These are phyloP conservation scores for Leptarthrus brevirostris DNA, from an alignment of 2,888 invertebrate genomes.

Conservation along the genomic window DNA sequence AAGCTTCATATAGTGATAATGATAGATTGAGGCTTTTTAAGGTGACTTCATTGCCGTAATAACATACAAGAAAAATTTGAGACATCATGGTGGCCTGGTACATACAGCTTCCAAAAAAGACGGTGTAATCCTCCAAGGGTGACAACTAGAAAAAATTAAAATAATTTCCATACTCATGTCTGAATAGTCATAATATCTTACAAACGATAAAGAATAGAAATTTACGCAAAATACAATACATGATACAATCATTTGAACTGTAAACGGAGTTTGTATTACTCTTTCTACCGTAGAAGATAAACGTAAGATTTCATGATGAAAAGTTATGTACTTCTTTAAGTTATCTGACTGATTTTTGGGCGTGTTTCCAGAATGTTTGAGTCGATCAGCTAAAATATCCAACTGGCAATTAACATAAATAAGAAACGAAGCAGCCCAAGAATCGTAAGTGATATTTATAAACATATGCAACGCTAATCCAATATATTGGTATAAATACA, in stretches of 20 bases:
- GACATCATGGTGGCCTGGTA: background rate
- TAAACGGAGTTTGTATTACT: background rate
- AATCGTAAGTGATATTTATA: background rate
- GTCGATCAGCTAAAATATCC: background rate
- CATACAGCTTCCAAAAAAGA: background rate
- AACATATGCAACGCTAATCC: background rate
- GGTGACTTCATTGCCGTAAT: conserved; percentile 7
- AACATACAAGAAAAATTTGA: conserved; percentile 32
- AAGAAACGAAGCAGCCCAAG: conserved; percentile 4
- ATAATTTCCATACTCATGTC: background rate
- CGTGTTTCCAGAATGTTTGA: background rate
- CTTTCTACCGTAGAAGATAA: background rate
- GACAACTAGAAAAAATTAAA: background rate
- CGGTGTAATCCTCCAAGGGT: background rate
- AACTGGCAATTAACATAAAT: conserved; percentile 3
- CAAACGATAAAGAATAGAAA: conserved; percentile 16
- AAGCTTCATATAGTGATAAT: conserved; percentile 2
- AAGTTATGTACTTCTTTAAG: background rate
- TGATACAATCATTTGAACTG: conserved; percentile 17
- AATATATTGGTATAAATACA: conserved; percentile 9
- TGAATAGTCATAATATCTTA: background rate
- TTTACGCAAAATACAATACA: conserved; percentile 7
- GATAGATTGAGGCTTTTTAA: background rate
- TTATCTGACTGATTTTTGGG: background rate
- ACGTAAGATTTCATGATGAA: background rate